Evolutionary conservation across 2,797 vertebrate genomes (phyloP).

Genomic region (Bovichtus diacanthus): DNA sequence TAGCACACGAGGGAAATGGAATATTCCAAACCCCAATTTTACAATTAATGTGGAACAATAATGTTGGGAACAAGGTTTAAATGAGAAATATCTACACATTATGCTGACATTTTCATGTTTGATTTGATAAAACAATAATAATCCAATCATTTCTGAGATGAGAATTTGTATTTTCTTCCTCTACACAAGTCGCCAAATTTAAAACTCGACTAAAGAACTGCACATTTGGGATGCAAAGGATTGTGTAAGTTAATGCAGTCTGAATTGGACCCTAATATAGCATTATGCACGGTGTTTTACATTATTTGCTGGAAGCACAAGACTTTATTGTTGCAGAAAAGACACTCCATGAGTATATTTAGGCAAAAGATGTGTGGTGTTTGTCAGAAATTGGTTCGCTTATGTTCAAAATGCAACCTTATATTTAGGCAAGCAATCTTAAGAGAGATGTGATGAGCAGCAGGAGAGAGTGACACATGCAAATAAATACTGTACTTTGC

Average conservation of each 20-base stretch:
- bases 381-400: constrained; percentile 18
- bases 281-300: constrained; percentile 2
- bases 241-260: constrained; percentile 28
- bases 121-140: constrained; percentile 52
- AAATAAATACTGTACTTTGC: constrained; percentile 2
- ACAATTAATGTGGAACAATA: constrained; percentile 35
- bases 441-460: constrained; percentile 39
- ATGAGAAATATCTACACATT: constrained; percentile 46
- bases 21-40: constrained; percentile 34
- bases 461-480: constrained; percentile 1
- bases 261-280: constrained; percentile 13
- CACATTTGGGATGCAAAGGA: constrained; percentile 11
- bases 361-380: constrained; percentile 10
- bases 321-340: constrained; percentile 40
- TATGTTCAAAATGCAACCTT: constrained; percentile 33
- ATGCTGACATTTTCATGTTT: constrained; percentile 41
- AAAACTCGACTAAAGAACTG: constrained; percentile 15
- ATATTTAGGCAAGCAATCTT: not conserved
- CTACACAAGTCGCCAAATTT: constrained; percentile 9
- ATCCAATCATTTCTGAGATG: constrained; percentile 36
- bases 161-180: not conserved
- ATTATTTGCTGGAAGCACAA: constrained; percentile 32
- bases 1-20: constrained; percentile 39
- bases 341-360: constrained; percentile 9
- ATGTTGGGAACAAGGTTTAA: constrained; percentile 26